Evolutionary conservation across 2,888 invertebrate species (phyloP), one percentile per base, ranked within the genome.

Genomic region (Sicus ferrugineus): DNA sequence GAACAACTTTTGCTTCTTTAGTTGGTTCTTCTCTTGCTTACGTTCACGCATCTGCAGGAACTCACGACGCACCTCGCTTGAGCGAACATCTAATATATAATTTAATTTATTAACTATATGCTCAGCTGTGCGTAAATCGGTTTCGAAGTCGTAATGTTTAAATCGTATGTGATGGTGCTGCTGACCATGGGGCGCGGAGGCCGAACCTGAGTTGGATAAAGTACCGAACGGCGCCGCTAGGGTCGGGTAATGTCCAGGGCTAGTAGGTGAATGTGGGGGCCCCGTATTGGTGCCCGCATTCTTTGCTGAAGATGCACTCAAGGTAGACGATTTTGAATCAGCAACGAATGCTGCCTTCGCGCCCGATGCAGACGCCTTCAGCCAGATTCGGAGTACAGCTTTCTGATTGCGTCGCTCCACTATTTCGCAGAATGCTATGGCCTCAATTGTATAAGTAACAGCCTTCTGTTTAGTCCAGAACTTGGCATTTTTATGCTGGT

Each of bases 31-130:
- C 70, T 81, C 83, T 73, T 75, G 74, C 72, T 85, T 85, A 30
- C 84, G 82, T 79, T 93, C 93, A 81, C 91, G 90, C 63, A 90
- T 88, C 56, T 91, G 90, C 75, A 94, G 87, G 85, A 94, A 97
- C 81, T 95, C 95, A 75, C 93, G 91, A 59, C 94, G 87, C 72
- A 92, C 91, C 4, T 90, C 89, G 81, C 94, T 95, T 65, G 92
- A 91, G 74, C 92, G 88, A 77, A 96, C 87, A 79, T 95, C 93
- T 71, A 97, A 85, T 73, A 96, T 96, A 71, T 93, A 91, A 84
- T 93, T 94, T 14, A 97, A 89, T 87, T 96, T 96, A 74, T 92
- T 91, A 0, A 94, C 92, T 61, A 97, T 95, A 84, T 94, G 94
- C 74, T 90, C 89, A 0, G 94, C 94, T 1, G 89, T 89, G 3